A percentile compares a stretch with the other conserved stretches of the same genome.
Evolutionary conservation across 1,140 invertebrate species (phyloP).

Genomic region (Procambarus clarkii): DNA sequence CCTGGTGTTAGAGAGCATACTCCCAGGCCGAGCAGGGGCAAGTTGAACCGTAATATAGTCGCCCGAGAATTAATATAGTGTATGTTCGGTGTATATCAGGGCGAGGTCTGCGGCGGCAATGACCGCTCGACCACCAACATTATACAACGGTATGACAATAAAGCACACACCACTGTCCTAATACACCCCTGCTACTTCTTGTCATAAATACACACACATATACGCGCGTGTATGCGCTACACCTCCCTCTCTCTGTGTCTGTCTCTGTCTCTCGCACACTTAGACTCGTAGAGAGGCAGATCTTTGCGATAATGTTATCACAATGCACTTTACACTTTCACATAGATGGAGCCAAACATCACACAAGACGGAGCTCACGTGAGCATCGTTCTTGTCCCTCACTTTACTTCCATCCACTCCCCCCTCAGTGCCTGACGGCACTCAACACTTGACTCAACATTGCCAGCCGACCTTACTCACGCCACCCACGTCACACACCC

Average conservation of each 20-base stretch:
- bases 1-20: not conserved
- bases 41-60: not conserved
- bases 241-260: not conserved
- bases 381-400: too few species aligned
- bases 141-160: slow-evolving; percentile 17
- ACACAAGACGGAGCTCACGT: too few species aligned
- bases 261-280: too few species aligned
- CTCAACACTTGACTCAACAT: too few species aligned
- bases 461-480: too few species aligned
- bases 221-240: not conserved
- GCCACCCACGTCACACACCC: too few species aligned
- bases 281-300: too few species aligned
- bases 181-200: not conserved
- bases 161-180: not conserved
- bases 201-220: slow-evolving; percentile 8
- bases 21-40: not conserved
- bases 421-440: too few species aligned
- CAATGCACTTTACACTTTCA: too few species aligned
- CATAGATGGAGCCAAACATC: too few species aligned
- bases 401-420: too few species aligned
- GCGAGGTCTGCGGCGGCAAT: not conserved
- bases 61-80: slow-evolving; percentile 22
- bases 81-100: slow-evolving; percentile 13
- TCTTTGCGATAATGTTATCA: too few species aligned
- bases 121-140: not conserved